Percentiles rank a stretch among this genome's conserved stretches.
Conservation (phyloP, 2,888 invertebrate species). For the Ophioninae sp. region DNA sequence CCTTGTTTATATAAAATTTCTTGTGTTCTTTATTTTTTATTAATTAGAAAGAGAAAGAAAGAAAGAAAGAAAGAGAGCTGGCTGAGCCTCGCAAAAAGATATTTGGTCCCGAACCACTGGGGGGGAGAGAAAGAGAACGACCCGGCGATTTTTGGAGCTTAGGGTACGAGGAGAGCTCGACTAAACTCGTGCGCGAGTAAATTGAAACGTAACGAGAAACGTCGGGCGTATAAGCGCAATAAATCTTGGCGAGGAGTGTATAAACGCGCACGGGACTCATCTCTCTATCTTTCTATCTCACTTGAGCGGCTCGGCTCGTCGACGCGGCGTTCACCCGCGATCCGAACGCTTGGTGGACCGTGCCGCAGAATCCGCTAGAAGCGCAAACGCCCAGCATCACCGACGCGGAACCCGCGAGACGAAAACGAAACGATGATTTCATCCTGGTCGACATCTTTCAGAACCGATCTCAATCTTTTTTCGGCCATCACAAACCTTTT, state of each 20-base stretch:
- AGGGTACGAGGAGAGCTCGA: slow-evolving; percentile 12
- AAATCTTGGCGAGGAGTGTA: slow-evolving; percentile 53
- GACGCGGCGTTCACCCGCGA: slow-evolving; percentile 2
- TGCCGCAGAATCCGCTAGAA: slow-evolving; percentile 2
- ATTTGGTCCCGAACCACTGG: not conserved
- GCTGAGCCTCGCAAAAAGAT: slow-evolving; percentile 6
- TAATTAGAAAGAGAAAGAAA: not conserved
- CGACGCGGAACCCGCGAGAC: not conserved
- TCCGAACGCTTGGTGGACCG: slow-evolving; percentile 31
- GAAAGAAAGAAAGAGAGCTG: slow-evolving; percentile 4
- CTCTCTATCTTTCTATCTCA: slow-evolving; percentile 13
- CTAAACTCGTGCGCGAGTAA: slow-evolving; percentile 46
- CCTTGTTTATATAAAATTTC: no score
- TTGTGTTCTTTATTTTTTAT: no score
- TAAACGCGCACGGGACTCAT: slow-evolving; percentile 29
- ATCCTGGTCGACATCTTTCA: no score
- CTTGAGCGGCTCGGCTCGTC: slow-evolving; percentile 7
- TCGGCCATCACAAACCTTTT: no score
- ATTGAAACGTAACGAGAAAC: slow-evolving; percentile 62
- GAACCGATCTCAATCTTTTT: no score
- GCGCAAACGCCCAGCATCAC: slow-evolving; percentile 4
- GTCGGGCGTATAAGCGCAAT: slow-evolving; percentile 54
- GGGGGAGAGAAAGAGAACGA: slow-evolving; percentile 30
- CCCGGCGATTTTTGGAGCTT: slow-evolving; percentile 29
- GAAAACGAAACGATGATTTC: not conserved